A percentile compares a stretch with the other conserved stretches of the same genome.
phyloP scores from a whole-genome alignment of 2,797 vertebrate genomes.

The Dicrostonyx torquatus region DNA sequence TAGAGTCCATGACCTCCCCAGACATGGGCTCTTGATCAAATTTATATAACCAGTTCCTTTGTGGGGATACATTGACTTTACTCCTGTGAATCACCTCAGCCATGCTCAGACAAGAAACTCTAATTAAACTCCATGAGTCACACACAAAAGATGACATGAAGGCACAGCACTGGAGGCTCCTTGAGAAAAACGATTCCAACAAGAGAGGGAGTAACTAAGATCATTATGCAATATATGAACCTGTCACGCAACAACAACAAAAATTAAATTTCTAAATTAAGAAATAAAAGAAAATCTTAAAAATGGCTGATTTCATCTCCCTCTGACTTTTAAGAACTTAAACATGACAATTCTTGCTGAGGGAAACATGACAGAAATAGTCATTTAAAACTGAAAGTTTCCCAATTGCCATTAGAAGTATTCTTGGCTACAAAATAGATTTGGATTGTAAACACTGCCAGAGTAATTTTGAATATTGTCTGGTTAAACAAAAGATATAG shows the following conservation, averaged over 20 bases:
- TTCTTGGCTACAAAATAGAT: not conserved
- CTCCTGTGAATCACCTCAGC: not conserved
- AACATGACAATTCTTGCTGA: not conserved
- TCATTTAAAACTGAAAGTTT: not conserved
- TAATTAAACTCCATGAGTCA: not conserved
- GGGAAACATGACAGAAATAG: not conserved
- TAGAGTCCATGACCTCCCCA: not conserved
- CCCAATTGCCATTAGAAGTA: not conserved
- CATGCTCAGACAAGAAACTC: not conserved
- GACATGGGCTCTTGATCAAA: not conserved
- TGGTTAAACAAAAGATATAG: not conserved
- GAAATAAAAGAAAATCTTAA: not conserved
- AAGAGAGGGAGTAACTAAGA: not conserved
- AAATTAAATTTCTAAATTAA: not conserved
- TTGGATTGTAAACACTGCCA: not conserved
- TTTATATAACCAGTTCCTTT: not conserved
- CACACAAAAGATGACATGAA: not conserved
- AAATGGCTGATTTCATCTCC: not conserved
- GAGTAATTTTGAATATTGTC: not conserved
- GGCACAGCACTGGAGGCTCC: not conserved
- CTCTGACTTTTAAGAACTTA: constrained; percentile 4
- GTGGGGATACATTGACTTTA: not conserved
- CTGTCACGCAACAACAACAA: not conserved
- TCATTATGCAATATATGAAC: not conserved
- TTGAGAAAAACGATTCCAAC: not conserved